Evolutionary conservation across 1,140 invertebrate species (phyloP).

Genomic region (Bombus waltoni): DNA sequence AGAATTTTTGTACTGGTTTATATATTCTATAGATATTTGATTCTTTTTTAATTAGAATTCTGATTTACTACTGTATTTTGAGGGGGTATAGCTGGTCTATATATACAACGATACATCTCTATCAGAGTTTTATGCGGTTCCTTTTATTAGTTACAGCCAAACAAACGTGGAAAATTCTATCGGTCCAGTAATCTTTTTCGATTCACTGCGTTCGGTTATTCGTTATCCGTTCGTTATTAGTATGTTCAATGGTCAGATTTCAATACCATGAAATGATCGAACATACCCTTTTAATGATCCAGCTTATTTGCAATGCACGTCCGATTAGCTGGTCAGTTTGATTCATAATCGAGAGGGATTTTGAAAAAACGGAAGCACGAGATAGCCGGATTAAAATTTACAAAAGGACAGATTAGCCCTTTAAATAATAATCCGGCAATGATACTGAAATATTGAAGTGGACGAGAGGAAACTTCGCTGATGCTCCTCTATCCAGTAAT

Average conservation of each 20-base stretch:
- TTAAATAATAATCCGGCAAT: slow-evolving; percentile 1
- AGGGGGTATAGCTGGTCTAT: no score
- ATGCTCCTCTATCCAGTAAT: neutral
- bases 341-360: neutral
- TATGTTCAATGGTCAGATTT: neutral
- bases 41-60: no score
- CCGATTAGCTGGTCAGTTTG: neutral
- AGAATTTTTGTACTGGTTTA: no score
- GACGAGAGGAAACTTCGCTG: neutral
- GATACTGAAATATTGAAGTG: neutral
- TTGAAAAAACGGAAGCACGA: no score
- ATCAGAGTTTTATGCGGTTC: no score
- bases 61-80: no score
- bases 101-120: no score
- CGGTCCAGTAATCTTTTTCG: neutral
- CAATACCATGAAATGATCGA: neutral
- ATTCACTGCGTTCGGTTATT: neutral
- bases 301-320: neutral
- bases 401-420: neutral
- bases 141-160: no score
- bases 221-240: slow-evolving; percentile 2
- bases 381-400: neutral
- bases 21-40: no score
- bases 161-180: slow-evolving; percentile 6
- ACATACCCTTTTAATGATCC: neutral